These are phyloP conservation scores for Electrophaes corylata DNA, from an alignment of 2,888 invertebrate genomes.

Conservation along the genomic window DNA sequence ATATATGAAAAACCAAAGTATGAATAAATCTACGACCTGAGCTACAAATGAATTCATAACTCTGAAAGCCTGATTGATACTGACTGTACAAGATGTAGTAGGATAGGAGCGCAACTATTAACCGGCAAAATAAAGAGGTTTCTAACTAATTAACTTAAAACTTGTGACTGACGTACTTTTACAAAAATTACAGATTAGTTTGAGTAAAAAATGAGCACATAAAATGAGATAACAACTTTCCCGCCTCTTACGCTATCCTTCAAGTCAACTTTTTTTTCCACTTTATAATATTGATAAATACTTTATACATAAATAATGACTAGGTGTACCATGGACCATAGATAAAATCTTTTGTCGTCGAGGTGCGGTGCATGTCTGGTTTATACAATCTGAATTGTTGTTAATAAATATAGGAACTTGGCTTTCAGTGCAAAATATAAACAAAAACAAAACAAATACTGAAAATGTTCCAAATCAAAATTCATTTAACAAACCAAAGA, in stretches of 20 bases:
- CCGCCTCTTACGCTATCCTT: slow-evolving; percentile 57
- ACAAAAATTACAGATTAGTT: slow-evolving; percentile 27
- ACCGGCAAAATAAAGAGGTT: neutral
- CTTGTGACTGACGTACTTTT: slow-evolving; percentile 9
- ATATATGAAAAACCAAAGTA: too few relatives aligned
- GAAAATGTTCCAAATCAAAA: slow-evolving; percentile 43
- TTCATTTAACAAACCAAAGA: slow-evolving; percentile 37
- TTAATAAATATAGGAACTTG: slow-evolving; percentile 81
- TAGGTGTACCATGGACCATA: slow-evolving; percentile 79
- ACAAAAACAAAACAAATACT: slow-evolving; percentile 35
- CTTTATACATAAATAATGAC: slow-evolving; percentile 79
- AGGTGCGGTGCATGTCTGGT: slow-evolving; percentile 49
- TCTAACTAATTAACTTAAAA: slow-evolving; percentile 1
- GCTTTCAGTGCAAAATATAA: slow-evolving; percentile 72
- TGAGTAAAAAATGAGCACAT: slow-evolving; percentile 53
- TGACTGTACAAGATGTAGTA: too few relatives aligned
- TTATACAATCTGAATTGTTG: slow-evolving; percentile 52
- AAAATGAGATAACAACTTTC: slow-evolving; percentile 52
- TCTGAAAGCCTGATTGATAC: too few relatives aligned
- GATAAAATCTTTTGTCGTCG: slow-evolving; percentile 54
- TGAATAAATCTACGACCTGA: too few relatives aligned
- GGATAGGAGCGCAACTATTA: slow-evolving; percentile 3
- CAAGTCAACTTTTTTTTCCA: slow-evolving; percentile 58
- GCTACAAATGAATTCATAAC: too few relatives aligned
- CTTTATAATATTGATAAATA: slow-evolving; percentile 69